A percentile compares a stretch with the other conserved stretches of the same genome.
phyloP scores from a whole-genome alignment of 2,113 vertebrate species.

The Psittacula cyanocephala region DNA sequence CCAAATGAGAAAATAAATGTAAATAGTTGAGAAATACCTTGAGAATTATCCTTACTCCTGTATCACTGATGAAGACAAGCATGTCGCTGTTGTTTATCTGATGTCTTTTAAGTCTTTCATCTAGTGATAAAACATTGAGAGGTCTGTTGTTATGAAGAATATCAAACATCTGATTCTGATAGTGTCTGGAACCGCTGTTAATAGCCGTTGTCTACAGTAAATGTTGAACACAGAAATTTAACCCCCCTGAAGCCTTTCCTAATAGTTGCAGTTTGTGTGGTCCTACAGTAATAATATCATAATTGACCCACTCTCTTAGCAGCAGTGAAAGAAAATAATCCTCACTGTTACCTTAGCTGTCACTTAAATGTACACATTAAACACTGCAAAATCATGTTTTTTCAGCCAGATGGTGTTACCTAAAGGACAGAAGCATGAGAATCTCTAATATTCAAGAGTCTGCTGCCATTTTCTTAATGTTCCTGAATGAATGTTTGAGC shows the following conservation, averaged over 20 bases:
- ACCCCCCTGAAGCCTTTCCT: neutral
- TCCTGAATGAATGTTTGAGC: slow-evolving; percentile 62
- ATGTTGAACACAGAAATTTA: neutral
- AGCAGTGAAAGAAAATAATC: neutral
- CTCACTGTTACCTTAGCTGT: slow-evolving; percentile 1
- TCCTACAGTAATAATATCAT: neutral
- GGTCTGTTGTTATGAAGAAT: neutral
- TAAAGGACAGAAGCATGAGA: slow-evolving; percentile 29
- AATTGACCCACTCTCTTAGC: slow-evolving; percentile 16
- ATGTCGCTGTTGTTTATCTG: neutral
- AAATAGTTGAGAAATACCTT: neutral
- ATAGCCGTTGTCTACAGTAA: neutral
- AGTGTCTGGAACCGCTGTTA: slow-evolving; percentile 8
- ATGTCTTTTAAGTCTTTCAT: slow-evolving; percentile 26
- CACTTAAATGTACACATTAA: slow-evolving; percentile 16
- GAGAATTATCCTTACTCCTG: neutral
- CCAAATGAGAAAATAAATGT: neutral
- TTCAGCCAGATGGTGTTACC: neutral
- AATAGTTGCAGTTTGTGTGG: neutral
- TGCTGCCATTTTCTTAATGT: slow-evolving; percentile 56
- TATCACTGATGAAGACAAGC: neutral
- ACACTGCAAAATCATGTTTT: neutral
- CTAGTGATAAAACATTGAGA: slow-evolving; percentile 14
- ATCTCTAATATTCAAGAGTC: neutral
- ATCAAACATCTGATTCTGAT: neutral